Percentiles rank a stretch among this genome's conserved stretches.
Conservation (phyloP, 2,888 invertebrate genomes). For the Sarcophaga subvicina region DNA sequence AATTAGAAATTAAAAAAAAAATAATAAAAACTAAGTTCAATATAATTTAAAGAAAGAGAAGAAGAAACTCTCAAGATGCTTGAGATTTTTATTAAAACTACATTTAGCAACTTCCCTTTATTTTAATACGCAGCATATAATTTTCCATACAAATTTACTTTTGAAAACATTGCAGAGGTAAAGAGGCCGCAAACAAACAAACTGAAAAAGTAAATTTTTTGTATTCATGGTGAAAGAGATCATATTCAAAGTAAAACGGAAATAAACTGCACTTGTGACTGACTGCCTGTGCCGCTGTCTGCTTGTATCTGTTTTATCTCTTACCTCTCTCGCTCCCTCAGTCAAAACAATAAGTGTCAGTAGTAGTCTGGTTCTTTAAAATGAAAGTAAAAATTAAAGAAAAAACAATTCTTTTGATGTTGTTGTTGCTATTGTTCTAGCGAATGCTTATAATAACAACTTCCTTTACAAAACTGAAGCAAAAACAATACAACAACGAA, state of each 20-base stretch:
- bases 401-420: background rate
- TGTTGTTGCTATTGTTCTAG: background rate
- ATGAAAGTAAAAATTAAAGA: conserved; percentile 27
- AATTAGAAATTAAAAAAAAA: background rate
- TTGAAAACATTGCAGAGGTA: too few relatives aligned
- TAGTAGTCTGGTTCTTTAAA: conserved; percentile 42
- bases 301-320: conserved; percentile 53
- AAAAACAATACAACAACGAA: conserved; percentile 16
- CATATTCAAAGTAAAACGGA: conserved; percentile 67
- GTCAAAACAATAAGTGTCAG: conserved; percentile 24
- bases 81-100: too few relatives aligned
- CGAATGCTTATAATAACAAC: conserved; percentile 23
- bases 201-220: too few relatives aligned
- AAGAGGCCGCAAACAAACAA: too few relatives aligned
- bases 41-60: too few relatives aligned
- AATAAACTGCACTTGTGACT: conserved; percentile 39
- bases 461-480: conserved; percentile 32
- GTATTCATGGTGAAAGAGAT: conserved; percentile 40
- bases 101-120: too few relatives aligned
- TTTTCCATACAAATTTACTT: too few relatives aligned
- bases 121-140: too few relatives aligned
- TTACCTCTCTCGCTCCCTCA: background rate
- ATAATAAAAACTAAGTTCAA: background rate
- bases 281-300: too few relatives aligned
- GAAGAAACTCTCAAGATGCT: too few relatives aligned